These are phyloP conservation scores for Loriculus beryllinus DNA, from an alignment of 2,797 vertebrate species.

Conservation along the genomic window DNA sequence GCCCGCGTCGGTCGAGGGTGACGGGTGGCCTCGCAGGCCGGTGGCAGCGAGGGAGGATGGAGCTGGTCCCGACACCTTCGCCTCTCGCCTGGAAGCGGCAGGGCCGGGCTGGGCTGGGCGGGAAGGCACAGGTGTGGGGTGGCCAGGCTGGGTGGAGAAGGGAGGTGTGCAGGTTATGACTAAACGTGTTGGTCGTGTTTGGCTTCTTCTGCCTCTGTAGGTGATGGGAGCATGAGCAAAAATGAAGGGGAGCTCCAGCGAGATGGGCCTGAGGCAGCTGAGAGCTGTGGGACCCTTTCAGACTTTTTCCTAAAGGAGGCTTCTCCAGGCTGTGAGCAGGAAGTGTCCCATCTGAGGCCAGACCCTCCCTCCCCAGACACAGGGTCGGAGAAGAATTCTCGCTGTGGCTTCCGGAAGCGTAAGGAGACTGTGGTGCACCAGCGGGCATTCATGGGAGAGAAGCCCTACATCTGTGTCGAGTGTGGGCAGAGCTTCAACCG, in stretches of 20 bases:
- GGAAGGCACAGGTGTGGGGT: background rate
- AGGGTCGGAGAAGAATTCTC: background rate
- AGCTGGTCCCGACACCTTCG: background rate
- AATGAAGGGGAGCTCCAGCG: background rate
- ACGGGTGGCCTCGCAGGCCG: background rate
- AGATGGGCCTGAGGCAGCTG: background rate
- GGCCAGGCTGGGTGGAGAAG: background rate
- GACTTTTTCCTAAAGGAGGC: background rate
- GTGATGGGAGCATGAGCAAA: slow-evolving; percentile 30
- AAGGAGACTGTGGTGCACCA: background rate
- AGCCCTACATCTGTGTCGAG: slow-evolving; percentile 14
- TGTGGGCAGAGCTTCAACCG: slow-evolving; percentile 30
- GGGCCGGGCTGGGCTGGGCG: background rate
- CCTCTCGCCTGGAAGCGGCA: background rate
- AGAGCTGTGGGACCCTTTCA: background rate
- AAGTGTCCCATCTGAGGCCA: background rate
- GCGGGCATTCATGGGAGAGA: background rate
- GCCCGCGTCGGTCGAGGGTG: too few relatives aligned
- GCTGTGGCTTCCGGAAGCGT: background rate
- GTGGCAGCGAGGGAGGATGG: background rate
- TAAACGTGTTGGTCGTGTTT: background rate
- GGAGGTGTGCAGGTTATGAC: fast-evolving
- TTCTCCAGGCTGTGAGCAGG: fast-evolving
- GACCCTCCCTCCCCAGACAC: background rate
- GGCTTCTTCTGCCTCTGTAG: background rate